These are phyloP conservation scores for Synergus japonicus DNA, from an alignment of 2,888 invertebrate species.

Conservation along the genomic window DNA sequence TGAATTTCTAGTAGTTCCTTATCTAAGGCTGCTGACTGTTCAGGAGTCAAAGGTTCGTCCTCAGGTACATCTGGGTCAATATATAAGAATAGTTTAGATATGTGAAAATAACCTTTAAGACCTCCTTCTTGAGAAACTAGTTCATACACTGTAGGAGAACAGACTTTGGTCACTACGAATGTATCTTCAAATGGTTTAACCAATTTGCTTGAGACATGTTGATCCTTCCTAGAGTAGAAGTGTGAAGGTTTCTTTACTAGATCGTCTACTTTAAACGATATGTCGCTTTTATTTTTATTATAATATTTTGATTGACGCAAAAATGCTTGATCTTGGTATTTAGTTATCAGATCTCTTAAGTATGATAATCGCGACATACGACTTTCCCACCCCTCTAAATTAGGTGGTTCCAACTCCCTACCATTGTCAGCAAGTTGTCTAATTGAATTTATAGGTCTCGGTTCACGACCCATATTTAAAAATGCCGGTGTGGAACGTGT, in stretches of 20 bases:
- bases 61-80: too few relatives aligned
- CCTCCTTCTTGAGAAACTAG: background rate
- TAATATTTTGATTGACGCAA: background rate
- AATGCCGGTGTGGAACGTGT: too few relatives aligned
- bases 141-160: constrained; percentile 23
- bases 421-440: too few relatives aligned
- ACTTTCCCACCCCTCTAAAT: too few relatives aligned
- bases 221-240: background rate
- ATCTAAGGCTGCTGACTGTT: too few relatives aligned
- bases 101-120: background rate
- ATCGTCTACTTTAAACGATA: background rate
- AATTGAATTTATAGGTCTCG: too few relatives aligned
- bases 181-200: background rate
- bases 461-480: background rate
- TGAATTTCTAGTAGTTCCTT: too few relatives aligned
- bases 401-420: too few relatives aligned
- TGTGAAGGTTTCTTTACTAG: background rate
- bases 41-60: too few relatives aligned
- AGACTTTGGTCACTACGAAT: background rate
- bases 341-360: too few relatives aligned
- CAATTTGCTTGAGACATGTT: background rate
- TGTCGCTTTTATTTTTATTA: background rate
- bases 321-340: background rate
- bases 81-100: too few relatives aligned
- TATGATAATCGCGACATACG: too few relatives aligned